Evolutionary conservation across 2,113 vertebrate species (phyloP).

Genomic region (Choloepus hoffmanni): DNA sequence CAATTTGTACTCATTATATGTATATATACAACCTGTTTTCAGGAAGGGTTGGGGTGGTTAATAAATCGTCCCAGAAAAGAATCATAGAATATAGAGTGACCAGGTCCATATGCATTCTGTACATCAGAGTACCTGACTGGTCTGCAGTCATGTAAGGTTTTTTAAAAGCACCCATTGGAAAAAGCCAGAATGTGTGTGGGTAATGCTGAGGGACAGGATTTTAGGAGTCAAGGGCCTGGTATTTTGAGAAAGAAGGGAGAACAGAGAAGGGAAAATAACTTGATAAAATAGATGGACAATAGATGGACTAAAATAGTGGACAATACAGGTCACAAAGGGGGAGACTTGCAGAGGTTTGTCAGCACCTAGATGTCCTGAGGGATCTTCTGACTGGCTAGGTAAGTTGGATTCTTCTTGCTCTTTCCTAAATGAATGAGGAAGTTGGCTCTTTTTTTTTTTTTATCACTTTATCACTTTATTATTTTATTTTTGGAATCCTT

Average conservation of each 20-base stretch:
- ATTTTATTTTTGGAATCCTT: conserved; percentile 9
- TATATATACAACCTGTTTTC: background rate
- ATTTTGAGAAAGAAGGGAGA: background rate
- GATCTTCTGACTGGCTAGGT: background rate
- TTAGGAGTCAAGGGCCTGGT: background rate
- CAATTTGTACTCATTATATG: conserved; percentile 15
- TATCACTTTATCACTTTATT: background rate
- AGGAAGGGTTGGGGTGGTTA: conserved; percentile 20
- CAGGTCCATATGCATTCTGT: background rate
- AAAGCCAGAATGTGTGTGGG: background rate
- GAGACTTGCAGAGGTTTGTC: background rate
- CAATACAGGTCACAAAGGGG: background rate
- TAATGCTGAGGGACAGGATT: background rate
- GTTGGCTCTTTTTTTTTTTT: background rate
- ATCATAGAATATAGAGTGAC: background rate
- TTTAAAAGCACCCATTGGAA: background rate
- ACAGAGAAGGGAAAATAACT: conserved; percentile 3
- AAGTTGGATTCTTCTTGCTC: background rate
- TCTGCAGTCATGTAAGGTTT: background rate
- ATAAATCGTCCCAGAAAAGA: background rate
- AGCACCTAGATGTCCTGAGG: background rate
- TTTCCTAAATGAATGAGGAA: background rate
- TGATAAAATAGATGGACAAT: background rate
- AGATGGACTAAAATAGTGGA: background rate
- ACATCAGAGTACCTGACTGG: background rate